Percentiles rank a stretch among this genome's conserved stretches.
These are phyloP conservation scores for Idaea dimidiata DNA, from an alignment of 2,888 invertebrate genomes.

Conservation along the genomic window DNA sequence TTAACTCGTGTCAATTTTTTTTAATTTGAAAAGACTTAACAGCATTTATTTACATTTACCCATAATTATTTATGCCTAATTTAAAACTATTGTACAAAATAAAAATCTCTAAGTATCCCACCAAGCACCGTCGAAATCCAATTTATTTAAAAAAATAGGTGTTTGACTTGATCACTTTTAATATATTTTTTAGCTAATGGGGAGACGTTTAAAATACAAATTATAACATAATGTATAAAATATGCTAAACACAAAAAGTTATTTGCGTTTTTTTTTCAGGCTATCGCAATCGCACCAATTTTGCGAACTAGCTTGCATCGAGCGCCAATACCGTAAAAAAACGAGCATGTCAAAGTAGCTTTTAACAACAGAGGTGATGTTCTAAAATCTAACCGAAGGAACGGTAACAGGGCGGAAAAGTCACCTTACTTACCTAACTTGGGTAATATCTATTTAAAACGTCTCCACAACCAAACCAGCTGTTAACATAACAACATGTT, in stretches of 20 bases:
- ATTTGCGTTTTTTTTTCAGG: not conserved
- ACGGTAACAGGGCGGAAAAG: too few species aligned
- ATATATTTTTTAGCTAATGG: constrained; percentile 8
- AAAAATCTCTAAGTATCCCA: constrained; percentile 46
- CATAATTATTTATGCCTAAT: constrained; percentile 24
- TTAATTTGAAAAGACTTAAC: constrained; percentile 31
- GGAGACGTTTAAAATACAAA: not conserved
- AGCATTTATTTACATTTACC: constrained; percentile 35
- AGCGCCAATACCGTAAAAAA: too few species aligned
- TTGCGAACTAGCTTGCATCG: too few species aligned
- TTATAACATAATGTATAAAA: not conserved
- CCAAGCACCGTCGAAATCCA: constrained; percentile 49
- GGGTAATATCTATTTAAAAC: not conserved
- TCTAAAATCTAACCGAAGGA: too few species aligned
- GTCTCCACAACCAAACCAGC: not conserved
- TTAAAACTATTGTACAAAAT: constrained; percentile 42
- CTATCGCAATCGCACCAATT: too few species aligned
- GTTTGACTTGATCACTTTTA: constrained; percentile 17
- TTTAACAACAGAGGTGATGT: too few species aligned
- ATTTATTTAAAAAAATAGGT: constrained; percentile 28
- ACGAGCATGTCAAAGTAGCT: too few species aligned
- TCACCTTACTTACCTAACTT: not conserved
- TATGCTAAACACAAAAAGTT: not conserved
- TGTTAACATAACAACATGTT: not conserved
- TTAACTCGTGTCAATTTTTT: not conserved